phyloP scores from a whole-genome alignment of 1,140 invertebrate species.

The Thalassaphorura encarpata region DNA sequence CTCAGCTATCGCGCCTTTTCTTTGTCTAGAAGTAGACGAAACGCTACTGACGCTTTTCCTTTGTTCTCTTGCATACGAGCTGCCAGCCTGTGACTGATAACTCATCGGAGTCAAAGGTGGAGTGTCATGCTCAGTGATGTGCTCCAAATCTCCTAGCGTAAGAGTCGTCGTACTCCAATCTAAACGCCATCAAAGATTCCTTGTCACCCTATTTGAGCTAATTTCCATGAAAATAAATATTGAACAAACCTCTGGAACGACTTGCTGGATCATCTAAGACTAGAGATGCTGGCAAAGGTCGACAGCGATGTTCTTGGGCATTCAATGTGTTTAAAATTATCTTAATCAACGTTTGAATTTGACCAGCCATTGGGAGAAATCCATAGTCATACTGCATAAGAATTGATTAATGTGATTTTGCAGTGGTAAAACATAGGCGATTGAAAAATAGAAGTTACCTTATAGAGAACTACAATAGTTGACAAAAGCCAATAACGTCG shows the following conservation, averaged over 20 bases:
- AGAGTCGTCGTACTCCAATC: slow-evolving; percentile 64
- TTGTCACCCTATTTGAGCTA: too few species aligned
- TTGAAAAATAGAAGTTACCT: slow-evolving; percentile 53
- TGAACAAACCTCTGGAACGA: slow-evolving; percentile 54
- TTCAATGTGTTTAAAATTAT: slow-evolving; percentile 92
- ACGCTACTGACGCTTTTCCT: not conserved
- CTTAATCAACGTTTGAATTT: slow-evolving; percentile 69
- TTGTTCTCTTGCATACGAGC: not conserved
- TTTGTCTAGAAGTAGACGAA: not conserved
- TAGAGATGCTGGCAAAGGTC: slow-evolving; percentile 63
- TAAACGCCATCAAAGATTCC: slow-evolving; percentile 32
- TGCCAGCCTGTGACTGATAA: not conserved
- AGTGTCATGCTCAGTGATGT: slow-evolving; percentile 31
- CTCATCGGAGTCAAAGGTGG: slow-evolving; percentile 27
- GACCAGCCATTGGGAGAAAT: slow-evolving; percentile 62
- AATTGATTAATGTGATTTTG: too few species aligned
- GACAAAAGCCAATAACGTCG: slow-evolving; percentile 86
- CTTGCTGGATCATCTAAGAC: slow-evolving; percentile 55
- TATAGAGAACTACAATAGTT: slow-evolving; percentile 89
- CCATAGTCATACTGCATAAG: slow-evolving; percentile 74
- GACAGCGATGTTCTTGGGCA: slow-evolving; percentile 77
- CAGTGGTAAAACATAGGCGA: slow-evolving; percentile 2
- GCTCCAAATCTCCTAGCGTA: slow-evolving; percentile 42
- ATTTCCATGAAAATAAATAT: slow-evolving; percentile 7
- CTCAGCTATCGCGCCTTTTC: not conserved